Percentiles rank a stretch among this genome's conserved stretches.
These are phyloP conservation scores for Dromaius novaehollandiae DNA, from an alignment of 2,113 vertebrate genomes.

Conservation along the genomic window DNA sequence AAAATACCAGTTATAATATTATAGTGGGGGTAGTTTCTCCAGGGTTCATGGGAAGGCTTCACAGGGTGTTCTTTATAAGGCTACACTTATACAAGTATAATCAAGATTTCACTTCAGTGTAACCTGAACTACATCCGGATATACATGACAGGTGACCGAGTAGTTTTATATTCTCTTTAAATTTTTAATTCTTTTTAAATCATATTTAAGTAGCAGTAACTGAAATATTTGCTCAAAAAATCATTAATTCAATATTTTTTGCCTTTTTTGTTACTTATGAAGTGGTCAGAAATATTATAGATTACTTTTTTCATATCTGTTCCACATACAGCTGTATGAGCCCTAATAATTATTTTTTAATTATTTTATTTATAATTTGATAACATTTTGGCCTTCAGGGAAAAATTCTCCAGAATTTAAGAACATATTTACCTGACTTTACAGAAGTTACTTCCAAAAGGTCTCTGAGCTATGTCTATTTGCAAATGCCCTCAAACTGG, in stretches of 20 bases:
- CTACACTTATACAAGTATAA: background rate
- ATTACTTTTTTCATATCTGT: background rate
- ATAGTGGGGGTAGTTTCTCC: background rate
- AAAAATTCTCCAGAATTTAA: background rate
- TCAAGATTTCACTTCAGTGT: background rate
- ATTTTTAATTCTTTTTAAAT: background rate
- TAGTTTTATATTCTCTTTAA: background rate
- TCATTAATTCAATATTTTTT: background rate
- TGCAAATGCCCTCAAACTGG: background rate
- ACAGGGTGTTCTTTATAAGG: background rate
- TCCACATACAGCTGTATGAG: background rate
- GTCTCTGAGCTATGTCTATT: background rate
- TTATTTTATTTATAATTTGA: background rate
- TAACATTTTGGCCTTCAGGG: background rate
- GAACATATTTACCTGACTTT: background rate
- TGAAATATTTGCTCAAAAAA: background rate
- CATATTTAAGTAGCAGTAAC: background rate
- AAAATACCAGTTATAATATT: background rate
- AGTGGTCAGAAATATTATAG: background rate
- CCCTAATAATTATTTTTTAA: background rate
- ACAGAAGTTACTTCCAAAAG: background rate
- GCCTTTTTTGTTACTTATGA: background rate
- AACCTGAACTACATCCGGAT: background rate
- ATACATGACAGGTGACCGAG: background rate
- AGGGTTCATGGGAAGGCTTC: background rate